These are phyloP conservation scores for Poecilia wingei DNA, from an alignment of 2,797 vertebrate genomes.

Conservation along the genomic window DNA sequence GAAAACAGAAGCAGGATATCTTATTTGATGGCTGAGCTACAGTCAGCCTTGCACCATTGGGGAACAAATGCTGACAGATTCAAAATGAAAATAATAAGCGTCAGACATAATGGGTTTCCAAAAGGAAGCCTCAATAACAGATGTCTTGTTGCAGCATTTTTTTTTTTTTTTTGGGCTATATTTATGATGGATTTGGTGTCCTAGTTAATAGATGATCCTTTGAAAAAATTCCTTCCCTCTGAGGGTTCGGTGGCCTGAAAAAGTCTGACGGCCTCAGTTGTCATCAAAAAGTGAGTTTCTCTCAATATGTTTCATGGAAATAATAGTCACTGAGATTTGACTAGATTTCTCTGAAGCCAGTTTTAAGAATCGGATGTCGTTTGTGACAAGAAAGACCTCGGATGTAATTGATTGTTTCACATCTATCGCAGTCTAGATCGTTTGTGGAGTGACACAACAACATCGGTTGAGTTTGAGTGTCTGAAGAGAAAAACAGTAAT, in stretches of 20 bases:
- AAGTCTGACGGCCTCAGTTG: conserved; percentile 11
- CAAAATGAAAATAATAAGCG: conserved; percentile 9
- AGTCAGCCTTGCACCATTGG: conserved; percentile 3
- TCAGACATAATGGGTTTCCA: not conserved
- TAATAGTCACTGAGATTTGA: not conserved
- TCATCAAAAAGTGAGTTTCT: not conserved
- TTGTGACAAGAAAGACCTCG: not conserved
- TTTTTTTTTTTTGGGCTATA: conserved; percentile 13
- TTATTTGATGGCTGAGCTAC: conserved; percentile 12
- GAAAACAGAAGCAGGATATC: not conserved
- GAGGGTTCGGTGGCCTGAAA: conserved; percentile 21
- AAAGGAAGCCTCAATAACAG: not conserved
- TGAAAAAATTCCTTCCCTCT: conserved; percentile 16
- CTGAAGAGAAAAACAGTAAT: not conserved
- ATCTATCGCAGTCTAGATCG: not conserved
- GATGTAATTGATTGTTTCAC: not conserved
- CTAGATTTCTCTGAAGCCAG: not conserved
- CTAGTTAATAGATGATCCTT: conserved; percentile 17
- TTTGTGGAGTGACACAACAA: not conserved
- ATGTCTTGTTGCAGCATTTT: conserved; percentile 9
- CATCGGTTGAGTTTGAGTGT: too few species aligned
- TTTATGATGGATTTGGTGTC: conserved; percentile 21
- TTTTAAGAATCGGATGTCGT: not conserved
- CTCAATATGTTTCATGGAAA: not conserved
- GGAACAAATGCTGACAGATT: conserved; percentile 14